Conservation (phyloP, 2,113 vertebrate genomes). For the Bos taurus region DNA sequence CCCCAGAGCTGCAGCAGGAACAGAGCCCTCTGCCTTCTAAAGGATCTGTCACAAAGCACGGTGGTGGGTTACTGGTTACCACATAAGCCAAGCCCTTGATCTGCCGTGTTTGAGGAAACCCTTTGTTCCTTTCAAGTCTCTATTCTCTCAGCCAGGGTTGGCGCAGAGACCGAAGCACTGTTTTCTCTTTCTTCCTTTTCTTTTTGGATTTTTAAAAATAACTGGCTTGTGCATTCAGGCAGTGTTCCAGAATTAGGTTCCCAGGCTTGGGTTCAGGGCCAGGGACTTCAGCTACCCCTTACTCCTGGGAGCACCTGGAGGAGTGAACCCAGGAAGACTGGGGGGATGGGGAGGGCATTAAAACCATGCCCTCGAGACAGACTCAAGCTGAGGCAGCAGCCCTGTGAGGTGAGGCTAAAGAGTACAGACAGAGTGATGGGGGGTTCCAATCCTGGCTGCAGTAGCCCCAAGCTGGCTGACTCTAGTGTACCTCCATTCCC, state of each 20-base stretch:
- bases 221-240: slow-evolving; percentile 55
- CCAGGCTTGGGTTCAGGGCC: slow-evolving; percentile 47
- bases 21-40: slow-evolving; percentile 52
- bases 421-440: background rate
- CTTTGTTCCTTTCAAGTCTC: slow-evolving; percentile 73
- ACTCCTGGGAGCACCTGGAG: background rate
- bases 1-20: background rate
- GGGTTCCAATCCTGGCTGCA: background rate
- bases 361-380: background rate
- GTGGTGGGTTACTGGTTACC: slow-evolving; percentile 67
- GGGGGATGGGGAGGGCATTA: background rate
- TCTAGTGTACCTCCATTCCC: no score
- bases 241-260: slow-evolving; percentile 54
- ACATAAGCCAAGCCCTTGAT: slow-evolving; percentile 72
- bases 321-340: background rate
- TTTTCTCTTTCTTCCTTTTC: slow-evolving; percentile 64
- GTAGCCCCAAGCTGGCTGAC: background rate
- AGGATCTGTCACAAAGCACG: slow-evolving; percentile 54
- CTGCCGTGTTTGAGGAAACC: slow-evolving; percentile 69
- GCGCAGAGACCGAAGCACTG: slow-evolving; percentile 40
- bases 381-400: background rate
- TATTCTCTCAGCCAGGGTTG: slow-evolving; percentile 61
- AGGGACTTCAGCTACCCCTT: background rate
- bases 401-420: background rate
- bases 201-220: slow-evolving; percentile 74